Conservation (phyloP, 2,113 vertebrate genomes). For the Stigmatopora argus region DNA sequence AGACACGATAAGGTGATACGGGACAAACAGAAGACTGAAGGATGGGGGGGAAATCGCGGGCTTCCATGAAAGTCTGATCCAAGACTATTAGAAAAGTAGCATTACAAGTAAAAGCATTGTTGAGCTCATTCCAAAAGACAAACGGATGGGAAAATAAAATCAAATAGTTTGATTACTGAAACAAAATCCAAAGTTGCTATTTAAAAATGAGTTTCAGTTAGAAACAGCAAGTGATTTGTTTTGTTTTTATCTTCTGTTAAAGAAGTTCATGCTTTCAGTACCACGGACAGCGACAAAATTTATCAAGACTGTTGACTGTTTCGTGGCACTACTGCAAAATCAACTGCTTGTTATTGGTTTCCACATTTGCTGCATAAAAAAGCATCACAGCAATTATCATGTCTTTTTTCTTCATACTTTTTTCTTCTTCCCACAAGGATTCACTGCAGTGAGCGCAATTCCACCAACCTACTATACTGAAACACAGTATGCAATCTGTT, state of each 20-base stretch:
- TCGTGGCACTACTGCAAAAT: not conserved
- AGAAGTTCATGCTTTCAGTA: not conserved
- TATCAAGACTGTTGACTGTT: not conserved
- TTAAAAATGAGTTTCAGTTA: not conserved
- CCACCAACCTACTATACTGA: not conserved
- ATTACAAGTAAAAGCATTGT: not conserved
- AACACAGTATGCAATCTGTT: slow-evolving; percentile 2
- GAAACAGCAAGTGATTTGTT: not conserved
- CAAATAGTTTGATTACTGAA: not conserved
- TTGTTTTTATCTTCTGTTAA: not conserved
- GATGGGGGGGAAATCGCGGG: not conserved
- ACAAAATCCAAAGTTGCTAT: not conserved
- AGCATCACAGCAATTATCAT: not conserved
- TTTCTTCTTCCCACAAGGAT: not conserved
- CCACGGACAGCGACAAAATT: not conserved
- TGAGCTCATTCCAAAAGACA: too few species aligned
- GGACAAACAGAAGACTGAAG: slow-evolving; percentile 4
- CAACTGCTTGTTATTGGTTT: not conserved
- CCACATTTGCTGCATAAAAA: not conserved
- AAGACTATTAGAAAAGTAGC: too few species aligned
- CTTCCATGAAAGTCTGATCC: not conserved
- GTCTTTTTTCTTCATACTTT: not conserved
- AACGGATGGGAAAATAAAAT: not conserved
- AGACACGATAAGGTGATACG: slow-evolving; percentile 5
- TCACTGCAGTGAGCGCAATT: not conserved